A percentile compares a stretch with the other conserved stretches of the same genome.
These are phyloP conservation scores for Scophthalmus maximus DNA, from an alignment of 2,113 vertebrate genomes.

Conservation along the genomic window DNA sequence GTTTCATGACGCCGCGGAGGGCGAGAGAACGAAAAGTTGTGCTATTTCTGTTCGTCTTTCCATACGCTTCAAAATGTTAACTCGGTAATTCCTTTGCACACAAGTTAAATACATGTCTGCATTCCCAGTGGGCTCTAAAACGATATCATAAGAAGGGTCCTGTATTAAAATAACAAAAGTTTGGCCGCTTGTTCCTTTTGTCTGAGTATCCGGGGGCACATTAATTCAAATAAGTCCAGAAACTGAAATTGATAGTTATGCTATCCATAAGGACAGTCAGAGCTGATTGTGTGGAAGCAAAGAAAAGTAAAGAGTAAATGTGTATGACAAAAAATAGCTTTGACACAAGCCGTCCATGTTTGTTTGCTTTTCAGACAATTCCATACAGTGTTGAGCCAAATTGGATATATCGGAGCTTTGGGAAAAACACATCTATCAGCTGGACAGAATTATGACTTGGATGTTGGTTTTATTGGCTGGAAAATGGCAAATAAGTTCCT, in stretches of 20 bases:
- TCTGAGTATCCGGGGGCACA: neutral
- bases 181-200: neutral
- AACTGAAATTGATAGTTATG: neutral
- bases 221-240: neutral
- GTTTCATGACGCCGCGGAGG: neutral
- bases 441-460: conserved; percentile 28
- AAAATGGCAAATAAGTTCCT: conserved; percentile 39
- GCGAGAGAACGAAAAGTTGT: neutral
- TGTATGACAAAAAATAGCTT: neutral
- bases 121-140: neutral
- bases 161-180: neutral
- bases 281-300: neutral
- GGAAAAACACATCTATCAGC: conserved; percentile 1
- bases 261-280: neutral
- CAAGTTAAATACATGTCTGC: neutral
- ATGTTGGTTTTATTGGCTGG: conserved; percentile 47
- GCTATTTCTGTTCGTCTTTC: neutral
- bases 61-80: too few species aligned
- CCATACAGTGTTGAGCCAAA: neutral
- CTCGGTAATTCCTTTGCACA: neutral
- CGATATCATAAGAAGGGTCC: neutral
- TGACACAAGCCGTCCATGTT: neutral
- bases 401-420: neutral
- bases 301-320: neutral
- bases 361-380: conserved; percentile 30